phyloP scores from a whole-genome alignment of 2,888 invertebrate genomes.

The Tetragonisca angustula region DNA sequence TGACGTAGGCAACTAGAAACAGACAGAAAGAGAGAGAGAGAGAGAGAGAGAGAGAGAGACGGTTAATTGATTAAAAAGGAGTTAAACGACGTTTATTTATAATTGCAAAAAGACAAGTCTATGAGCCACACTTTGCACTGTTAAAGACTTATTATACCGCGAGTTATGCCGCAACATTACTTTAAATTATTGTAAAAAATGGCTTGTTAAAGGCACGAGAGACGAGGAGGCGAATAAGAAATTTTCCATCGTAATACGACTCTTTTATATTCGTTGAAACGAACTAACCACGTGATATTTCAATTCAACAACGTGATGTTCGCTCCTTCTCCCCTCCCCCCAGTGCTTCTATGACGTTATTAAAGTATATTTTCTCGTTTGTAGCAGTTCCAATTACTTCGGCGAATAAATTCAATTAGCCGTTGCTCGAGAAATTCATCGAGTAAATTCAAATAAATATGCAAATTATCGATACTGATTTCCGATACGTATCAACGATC shows the following conservation, averaged over 20 bases:
- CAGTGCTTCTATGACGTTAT: neutral
- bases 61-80: neutral
- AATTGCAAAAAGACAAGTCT: neutral
- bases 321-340: neutral
- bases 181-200: neutral
- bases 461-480: neutral
- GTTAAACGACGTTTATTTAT: conserved; percentile 11
- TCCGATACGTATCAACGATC: neutral
- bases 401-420: neutral
- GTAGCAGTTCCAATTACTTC: neutral
- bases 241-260: neutral
- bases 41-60: neutral
- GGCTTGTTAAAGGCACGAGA: neutral
- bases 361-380: neutral
- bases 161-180: neutral
- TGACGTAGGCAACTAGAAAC: neutral
- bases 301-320: neutral
- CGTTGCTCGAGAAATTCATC: neutral
- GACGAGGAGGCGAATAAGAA: neutral
- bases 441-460: neutral
- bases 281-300: neutral
- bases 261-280: neutral
- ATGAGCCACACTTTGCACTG: neutral
- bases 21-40: neutral
- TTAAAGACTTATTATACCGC: neutral